These are phyloP conservation scores for Pogoniulus pusillus DNA, from an alignment of 2,797 vertebrate species.

Conservation along the genomic window DNA sequence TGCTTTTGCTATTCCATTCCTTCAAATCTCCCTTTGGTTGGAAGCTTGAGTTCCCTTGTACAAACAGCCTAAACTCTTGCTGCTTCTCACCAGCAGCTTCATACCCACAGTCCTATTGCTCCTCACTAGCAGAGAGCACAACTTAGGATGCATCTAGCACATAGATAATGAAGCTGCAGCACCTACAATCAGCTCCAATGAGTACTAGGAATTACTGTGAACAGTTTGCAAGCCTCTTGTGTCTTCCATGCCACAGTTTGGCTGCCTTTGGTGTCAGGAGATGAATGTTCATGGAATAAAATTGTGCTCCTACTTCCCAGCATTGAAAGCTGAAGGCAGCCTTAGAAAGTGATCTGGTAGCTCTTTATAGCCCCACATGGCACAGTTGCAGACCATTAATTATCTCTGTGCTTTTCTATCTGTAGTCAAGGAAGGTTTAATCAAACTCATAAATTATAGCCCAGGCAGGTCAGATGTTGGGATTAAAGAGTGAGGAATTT, in stretches of 20 bases:
- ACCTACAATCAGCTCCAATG: neutral
- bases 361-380: neutral
- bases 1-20: no score
- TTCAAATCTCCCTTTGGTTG: no score
- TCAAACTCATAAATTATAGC: neutral
- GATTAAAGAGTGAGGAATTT: neutral
- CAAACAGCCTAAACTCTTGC: neutral
- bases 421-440: neutral
- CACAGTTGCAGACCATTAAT: neutral
- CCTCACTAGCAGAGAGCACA: accelerated
- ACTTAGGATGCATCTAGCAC: neutral
- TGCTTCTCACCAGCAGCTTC: neutral
- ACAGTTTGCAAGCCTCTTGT: accelerated
- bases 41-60: no score
- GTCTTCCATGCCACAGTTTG: neutral
- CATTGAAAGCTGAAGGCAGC: neutral
- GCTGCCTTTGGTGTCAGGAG: neutral
- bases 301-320: neutral
- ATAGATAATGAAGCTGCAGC: neutral
- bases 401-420: neutral
- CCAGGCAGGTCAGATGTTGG: neutral
- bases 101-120: neutral
- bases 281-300: neutral
- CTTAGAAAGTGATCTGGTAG: neutral
- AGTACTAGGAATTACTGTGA: neutral